Conservation (phyloP, 2,113 vertebrate genomes). For the Aramus guarauna region DNA sequence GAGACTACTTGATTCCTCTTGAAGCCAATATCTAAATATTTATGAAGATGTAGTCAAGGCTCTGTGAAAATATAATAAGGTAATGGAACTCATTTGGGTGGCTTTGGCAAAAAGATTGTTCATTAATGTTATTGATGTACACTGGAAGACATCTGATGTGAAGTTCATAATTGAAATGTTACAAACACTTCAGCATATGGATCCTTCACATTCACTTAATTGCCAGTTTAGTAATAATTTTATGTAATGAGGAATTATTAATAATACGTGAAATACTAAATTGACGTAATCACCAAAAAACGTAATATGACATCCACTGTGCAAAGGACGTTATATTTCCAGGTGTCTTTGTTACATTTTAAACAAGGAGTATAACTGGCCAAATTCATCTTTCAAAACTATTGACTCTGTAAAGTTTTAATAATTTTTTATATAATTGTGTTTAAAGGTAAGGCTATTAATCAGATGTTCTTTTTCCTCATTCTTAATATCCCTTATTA, state of each 20-base stretch:
- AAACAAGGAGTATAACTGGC: conserved; percentile 36
- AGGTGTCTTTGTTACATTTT: conserved; percentile 63
- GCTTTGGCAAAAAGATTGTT: conserved; percentile 67
- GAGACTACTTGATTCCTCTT: background rate
- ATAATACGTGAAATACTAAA: conserved; percentile 80
- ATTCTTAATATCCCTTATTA: conserved; percentile 33
- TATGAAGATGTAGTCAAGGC: conserved; percentile 17
- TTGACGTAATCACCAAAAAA: conserved; percentile 77
- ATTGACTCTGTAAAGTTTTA: conserved; percentile 16
- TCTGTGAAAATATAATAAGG: conserved; percentile 18
- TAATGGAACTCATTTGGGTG: conserved; percentile 48
- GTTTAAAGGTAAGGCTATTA: conserved; percentile 33
- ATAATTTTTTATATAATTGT: conserved; percentile 32
- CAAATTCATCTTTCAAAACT: conserved; percentile 47
- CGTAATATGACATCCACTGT: conserved; percentile 70
- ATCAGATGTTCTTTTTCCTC: background rate
- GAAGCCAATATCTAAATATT: conserved; percentile 25
- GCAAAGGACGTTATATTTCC: conserved; percentile 61
- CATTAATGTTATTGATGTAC: conserved; percentile 69
- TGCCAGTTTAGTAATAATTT: conserved; percentile 84
- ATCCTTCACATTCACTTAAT: conserved; percentile 82
- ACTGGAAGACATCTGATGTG: conserved; percentile 72
- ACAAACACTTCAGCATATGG: conserved; percentile 80
- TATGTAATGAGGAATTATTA: conserved; percentile 83
- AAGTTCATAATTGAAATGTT: conserved; percentile 81